Percentiles rank a stretch among this genome's conserved stretches.
These are phyloP conservation scores for Silurus meridionalis DNA, from an alignment of 2,113 vertebrate species.

Conservation along the genomic window DNA sequence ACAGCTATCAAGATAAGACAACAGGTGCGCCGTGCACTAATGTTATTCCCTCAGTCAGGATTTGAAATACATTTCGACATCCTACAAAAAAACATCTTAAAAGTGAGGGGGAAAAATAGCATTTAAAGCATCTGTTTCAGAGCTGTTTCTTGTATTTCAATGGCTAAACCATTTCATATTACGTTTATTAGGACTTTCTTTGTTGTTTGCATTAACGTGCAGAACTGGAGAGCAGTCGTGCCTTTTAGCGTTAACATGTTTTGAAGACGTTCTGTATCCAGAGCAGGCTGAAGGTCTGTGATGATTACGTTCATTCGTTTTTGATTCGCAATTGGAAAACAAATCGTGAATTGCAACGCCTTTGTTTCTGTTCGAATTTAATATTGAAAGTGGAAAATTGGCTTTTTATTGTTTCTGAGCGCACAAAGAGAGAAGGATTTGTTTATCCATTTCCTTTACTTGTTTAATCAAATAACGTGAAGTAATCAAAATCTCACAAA, in stretches of 20 bases:
- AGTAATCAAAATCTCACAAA: too few relatives aligned
- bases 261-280: not conserved
- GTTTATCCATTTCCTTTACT: too few relatives aligned
- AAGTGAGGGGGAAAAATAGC: not conserved
- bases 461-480: too few relatives aligned
- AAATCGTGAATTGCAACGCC: too few relatives aligned
- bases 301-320: too few relatives aligned
- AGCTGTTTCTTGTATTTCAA: not conserved
- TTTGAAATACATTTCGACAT: not conserved
- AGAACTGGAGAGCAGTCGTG: not conserved
- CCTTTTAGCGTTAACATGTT: not conserved
- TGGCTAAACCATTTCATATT: not conserved
- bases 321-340: too few relatives aligned
- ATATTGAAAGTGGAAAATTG: too few relatives aligned
- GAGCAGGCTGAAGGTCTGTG: not conserved
- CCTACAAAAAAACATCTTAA: too few relatives aligned
- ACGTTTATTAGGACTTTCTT: not conserved
- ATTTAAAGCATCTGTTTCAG: not conserved
- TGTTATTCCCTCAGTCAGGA: not conserved
- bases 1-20: slow-evolving; percentile 92
- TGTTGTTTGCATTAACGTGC: not conserved
- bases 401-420: too few relatives aligned
- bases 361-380: too few relatives aligned
- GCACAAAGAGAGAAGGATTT: too few relatives aligned
- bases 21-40: not conserved